Conservation (phyloP, 2,888 invertebrate species). For the Oeneis ivallda region DNA sequence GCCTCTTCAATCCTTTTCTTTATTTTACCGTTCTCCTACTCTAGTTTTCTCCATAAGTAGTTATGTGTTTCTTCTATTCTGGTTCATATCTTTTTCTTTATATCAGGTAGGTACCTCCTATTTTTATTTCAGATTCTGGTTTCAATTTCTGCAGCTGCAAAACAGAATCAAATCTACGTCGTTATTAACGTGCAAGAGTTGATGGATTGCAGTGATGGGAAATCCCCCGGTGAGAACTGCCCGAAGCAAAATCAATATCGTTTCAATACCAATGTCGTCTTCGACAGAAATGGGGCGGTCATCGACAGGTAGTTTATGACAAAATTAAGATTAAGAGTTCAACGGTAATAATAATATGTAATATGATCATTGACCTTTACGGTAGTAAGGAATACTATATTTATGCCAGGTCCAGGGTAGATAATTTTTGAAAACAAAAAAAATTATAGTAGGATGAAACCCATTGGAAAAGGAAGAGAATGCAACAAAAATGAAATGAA, state of each 20-base stretch:
- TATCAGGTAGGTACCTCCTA: neutral
- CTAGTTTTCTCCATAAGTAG: neutral
- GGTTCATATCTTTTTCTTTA: neutral
- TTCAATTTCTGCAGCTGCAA: conserved; percentile 83
- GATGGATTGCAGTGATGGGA: conserved; percentile 70
- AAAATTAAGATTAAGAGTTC: too few relatives aligned
- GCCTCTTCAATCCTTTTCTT: too few relatives aligned
- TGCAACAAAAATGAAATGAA: too few relatives aligned
- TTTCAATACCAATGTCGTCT: conserved; percentile 91
- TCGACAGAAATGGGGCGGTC: conserved; percentile 86
- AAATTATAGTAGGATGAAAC: too few relatives aligned
- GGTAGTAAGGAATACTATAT: too few relatives aligned
- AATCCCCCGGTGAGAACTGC: conserved; percentile 69
- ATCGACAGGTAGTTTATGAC: conserved; percentile 81
- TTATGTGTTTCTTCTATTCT: neutral
- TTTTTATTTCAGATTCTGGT: conserved; percentile 69
- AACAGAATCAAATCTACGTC: conserved; percentile 81
- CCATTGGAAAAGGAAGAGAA: too few relatives aligned
- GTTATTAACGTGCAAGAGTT: conserved; percentile 87
- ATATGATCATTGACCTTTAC: too few relatives aligned
- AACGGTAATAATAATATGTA: too few relatives aligned
- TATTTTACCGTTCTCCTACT: neutral
- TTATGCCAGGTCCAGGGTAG: too few relatives aligned
- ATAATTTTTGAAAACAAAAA: too few relatives aligned
- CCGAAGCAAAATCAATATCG: conserved; percentile 71